A percentile compares a stretch with the other conserved stretches of the same genome.
Evolutionary conservation across 1,140 invertebrate species (phyloP).

Genomic region (Microvelia longipes): DNA sequence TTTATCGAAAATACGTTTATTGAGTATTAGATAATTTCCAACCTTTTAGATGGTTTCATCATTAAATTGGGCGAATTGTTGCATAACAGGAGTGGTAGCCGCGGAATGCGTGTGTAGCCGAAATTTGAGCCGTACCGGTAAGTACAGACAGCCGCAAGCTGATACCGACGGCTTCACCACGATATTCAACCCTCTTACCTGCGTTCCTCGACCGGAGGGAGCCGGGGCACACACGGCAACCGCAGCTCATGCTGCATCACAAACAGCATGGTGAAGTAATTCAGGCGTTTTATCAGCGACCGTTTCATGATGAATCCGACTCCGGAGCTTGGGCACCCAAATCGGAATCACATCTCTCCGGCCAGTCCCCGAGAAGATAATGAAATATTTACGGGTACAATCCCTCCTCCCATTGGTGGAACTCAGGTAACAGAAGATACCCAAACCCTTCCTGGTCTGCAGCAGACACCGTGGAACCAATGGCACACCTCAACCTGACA

Average conservation of each 20-base stretch:
- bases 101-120: not conserved
- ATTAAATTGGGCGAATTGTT: too few relatives aligned
- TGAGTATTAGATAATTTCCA: too few relatives aligned
- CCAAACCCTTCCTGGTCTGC: not conserved
- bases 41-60: too few relatives aligned
- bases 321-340: slow-evolving; percentile 24
- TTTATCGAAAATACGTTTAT: too few relatives aligned
- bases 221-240: slow-evolving; percentile 4
- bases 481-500: slow-evolving; percentile 4
- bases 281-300: slow-evolving; percentile 24
- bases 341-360: slow-evolving; percentile 18
- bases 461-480: not conserved
- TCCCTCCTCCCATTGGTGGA: slow-evolving; percentile 11
- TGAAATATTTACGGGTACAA: not conserved
- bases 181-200: slow-evolving; percentile 25
- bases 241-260: slow-evolving; percentile 2
- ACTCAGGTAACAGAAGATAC: not conserved
- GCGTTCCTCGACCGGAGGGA: slow-evolving; percentile 15
- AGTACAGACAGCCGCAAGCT: not conserved
- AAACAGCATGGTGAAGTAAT: slow-evolving; percentile 15
- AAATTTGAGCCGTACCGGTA: slow-evolving; percentile 2
- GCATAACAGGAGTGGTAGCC: slow-evolving; percentile 3
- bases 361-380: not conserved
- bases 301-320: slow-evolving; percentile 27
- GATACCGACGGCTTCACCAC: slow-evolving; percentile 16